phyloP scores from a whole-genome alignment of 2,113 vertebrate species.

The Tapirus terrestris region DNA sequence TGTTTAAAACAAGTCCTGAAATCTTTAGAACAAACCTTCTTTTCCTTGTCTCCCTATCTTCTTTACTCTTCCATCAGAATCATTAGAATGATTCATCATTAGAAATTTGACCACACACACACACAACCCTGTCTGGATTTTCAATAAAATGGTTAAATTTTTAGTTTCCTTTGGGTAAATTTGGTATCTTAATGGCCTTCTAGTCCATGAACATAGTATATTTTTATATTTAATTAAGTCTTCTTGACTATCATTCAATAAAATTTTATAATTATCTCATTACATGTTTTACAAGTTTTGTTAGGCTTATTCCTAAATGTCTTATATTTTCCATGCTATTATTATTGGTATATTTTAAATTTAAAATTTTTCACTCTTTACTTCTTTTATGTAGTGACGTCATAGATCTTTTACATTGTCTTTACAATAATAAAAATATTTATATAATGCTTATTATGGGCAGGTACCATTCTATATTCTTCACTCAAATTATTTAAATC shows the following conservation, averaged over 20 bases:
- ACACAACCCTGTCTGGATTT: not conserved
- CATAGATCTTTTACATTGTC: not conserved
- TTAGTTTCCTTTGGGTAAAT: not conserved
- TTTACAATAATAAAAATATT: not conserved
- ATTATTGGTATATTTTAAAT: not conserved
- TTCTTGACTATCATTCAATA: not conserved
- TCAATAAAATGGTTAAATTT: not conserved
- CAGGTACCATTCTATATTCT: not conserved
- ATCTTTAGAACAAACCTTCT: not conserved
- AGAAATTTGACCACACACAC: not conserved
- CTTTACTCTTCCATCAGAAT: not conserved
- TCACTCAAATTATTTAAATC: not conserved
- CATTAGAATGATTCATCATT: not conserved
- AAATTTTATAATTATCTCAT: not conserved
- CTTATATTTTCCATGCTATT: not conserved
- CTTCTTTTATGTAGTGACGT: not conserved
- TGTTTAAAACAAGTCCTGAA: not conserved
- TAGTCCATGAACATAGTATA: not conserved
- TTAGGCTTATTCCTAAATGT: not conserved
- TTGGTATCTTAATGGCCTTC: not conserved
- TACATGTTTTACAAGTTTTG: not conserved
- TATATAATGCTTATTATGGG: not conserved
- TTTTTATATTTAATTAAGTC: not conserved
- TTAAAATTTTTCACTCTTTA: not conserved
- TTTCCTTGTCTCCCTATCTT: not conserved